Conservation (phyloP, 1,140 invertebrate genomes). For the Aricia agestis region DNA sequence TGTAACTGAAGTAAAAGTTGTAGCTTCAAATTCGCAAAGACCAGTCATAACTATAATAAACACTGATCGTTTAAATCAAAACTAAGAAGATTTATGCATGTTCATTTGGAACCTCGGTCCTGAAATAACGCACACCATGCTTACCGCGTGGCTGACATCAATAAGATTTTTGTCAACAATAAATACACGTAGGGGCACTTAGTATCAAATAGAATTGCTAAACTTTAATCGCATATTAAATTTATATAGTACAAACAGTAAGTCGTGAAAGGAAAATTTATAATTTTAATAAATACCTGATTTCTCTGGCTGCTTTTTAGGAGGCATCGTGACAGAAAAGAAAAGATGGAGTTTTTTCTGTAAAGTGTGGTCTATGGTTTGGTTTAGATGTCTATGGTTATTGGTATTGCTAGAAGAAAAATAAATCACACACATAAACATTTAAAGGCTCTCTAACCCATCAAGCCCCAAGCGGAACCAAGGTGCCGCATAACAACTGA, state of each 20-base stretch:
- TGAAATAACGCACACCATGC: not conserved
- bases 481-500: too few species aligned
- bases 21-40: not conserved
- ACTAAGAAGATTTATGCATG: not conserved
- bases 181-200: slow-evolving; percentile 27
- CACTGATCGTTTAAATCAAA: not conserved
- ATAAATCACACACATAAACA: too few species aligned
- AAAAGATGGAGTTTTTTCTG: slow-evolving; percentile 61
- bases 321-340: slow-evolving; percentile 74
- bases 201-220: not conserved
- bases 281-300: slow-evolving; percentile 54
- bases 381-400: too few species aligned
- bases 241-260: not conserved
- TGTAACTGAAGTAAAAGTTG: not conserved
- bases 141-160: slow-evolving; percentile 48
- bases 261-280: not conserved
- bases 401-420: too few species aligned
- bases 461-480: too few species aligned
- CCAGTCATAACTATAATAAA: not conserved
- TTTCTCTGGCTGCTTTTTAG: slow-evolving; percentile 74
- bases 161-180: slow-evolving; percentile 1
- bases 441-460: too few species aligned
- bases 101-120: not conserved
- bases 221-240: not conserved
- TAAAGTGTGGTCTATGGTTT: not conserved